Evolutionary conservation across 64 coral and sea anemone species (phyloP).

Genomic region (Porites australiensis): DNA sequence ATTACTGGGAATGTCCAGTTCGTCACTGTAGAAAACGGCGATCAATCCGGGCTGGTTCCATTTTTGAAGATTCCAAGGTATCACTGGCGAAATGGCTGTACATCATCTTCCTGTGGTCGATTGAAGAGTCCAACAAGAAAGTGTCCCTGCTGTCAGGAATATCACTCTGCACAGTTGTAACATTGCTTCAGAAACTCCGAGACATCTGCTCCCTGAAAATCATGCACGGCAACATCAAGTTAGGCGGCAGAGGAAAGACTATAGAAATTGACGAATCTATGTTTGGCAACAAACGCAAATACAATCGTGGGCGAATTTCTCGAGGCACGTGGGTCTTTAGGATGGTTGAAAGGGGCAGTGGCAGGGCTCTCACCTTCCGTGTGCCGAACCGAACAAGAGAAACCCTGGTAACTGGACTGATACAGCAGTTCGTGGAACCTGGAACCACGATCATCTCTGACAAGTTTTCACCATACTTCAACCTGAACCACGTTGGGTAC

Average conservation of each 20-base stretch:
- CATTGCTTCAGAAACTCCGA: neutral
- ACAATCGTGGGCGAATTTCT: constrained; percentile 1
- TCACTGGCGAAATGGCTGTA: neutral
- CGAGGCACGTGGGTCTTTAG: constrained; percentile 33
- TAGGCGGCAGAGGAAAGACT: constrained; percentile 26
- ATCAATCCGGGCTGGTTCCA: neutral
- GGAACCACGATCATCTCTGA: too few species aligned
- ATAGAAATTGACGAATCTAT: constrained; percentile 46
- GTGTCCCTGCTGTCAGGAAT: neutral
- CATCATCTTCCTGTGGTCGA: constrained; percentile 5
- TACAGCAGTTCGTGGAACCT: neutral
- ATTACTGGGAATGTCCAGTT: constrained; percentile 2
- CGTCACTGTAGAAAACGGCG: neutral
- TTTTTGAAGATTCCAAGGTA: neutral
- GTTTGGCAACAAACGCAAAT: constrained; percentile 41
- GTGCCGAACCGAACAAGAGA: constrained; percentile 5
- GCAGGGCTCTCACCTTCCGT: neutral
- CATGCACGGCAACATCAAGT: neutral
- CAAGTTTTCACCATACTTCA: too few species aligned
- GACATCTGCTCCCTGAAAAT: neutral
- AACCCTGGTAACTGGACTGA: neutral
- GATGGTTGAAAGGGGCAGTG: constrained; percentile 7
- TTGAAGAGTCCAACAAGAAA: neutral
- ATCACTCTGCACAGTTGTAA: neutral
- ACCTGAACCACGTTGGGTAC: neutral